Conservation (phyloP, 2,888 invertebrate species). For the Norana najaformis region DNA sequence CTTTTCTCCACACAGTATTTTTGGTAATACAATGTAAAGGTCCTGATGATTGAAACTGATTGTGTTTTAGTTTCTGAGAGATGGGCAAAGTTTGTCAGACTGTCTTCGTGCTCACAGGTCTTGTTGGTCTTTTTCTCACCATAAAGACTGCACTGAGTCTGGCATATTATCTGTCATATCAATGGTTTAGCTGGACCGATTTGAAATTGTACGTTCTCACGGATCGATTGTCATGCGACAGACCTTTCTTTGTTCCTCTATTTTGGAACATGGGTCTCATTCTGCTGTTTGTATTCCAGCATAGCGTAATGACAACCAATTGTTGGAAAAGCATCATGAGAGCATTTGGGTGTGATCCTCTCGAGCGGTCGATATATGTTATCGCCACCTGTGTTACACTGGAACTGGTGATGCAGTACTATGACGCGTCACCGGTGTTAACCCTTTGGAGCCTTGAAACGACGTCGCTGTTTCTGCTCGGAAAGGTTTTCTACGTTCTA, state of each 20-base stretch:
- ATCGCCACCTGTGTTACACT: constrained; percentile 20
- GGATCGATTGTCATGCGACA: background rate
- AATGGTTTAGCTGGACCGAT: background rate
- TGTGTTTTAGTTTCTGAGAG: background rate
- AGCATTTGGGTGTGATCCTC: background rate
- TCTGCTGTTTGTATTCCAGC: constrained; percentile 30
- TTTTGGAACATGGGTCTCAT: constrained; percentile 26
- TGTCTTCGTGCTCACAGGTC: background rate
- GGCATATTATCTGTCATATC: background rate
- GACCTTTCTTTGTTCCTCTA: constrained; percentile 19
- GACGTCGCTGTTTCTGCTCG: constrained; percentile 42
- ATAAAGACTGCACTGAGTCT: background rate
- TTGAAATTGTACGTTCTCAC: background rate
- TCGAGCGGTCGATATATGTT: constrained; percentile 21
- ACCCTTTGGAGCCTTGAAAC: constrained; percentile 51
- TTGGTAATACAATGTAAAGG: background rate
- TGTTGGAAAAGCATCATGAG: constrained; percentile 25
- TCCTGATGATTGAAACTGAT: background rate
- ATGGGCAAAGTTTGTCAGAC: background rate
- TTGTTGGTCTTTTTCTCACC: background rate
- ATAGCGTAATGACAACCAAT: constrained; percentile 28
- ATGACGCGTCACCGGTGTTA: background rate
- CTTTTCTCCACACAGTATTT: background rate
- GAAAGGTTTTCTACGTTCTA: constrained; percentile 51
- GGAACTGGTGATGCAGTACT: constrained; percentile 15